Evolutionary conservation across 2,888 invertebrate genomes (phyloP).

Genomic region (Dasysyrphus albostriatus): DNA sequence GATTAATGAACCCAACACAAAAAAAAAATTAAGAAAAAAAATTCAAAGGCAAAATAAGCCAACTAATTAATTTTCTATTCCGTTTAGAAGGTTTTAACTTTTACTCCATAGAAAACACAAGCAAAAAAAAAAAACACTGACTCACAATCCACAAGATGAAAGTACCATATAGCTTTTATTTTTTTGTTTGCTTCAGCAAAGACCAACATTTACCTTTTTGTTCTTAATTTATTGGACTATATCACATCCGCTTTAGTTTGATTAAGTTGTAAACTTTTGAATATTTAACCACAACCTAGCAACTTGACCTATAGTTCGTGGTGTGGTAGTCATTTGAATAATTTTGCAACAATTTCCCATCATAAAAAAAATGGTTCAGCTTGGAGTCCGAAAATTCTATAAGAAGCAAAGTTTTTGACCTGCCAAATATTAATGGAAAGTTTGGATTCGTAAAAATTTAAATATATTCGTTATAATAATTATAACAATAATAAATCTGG

Average conservation of each 20-base stretch:
- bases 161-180: conserved; percentile 4
- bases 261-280: conserved; percentile 57
- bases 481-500: too few species aligned
- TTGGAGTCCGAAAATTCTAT: background rate
- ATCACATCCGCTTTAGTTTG: conserved; percentile 57
- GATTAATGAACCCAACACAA: conserved; percentile 50
- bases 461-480: background rate
- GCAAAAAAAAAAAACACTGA: background rate
- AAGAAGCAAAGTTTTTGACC: background rate
- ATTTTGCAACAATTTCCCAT: conserved; percentile 14
- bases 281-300: conserved; percentile 14
- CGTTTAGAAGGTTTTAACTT: conserved; percentile 60
- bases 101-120: background rate
- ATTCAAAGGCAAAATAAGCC: conserved; percentile 26
- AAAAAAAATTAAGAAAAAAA: conserved; percentile 6
- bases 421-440: background rate
- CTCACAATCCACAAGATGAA: conserved; percentile 17
- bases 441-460: background rate
- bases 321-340: background rate
- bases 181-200: background rate
- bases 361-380: background rate
- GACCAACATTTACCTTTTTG: conserved; percentile 2
- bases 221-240: conserved; percentile 41
- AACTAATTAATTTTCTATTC: conserved; percentile 61
- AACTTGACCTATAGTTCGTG: conserved; percentile 5